Evolutionary conservation across 2,797 vertebrate species (phyloP).

Genomic region (Tokudaia tokunoshimensis): DNA sequence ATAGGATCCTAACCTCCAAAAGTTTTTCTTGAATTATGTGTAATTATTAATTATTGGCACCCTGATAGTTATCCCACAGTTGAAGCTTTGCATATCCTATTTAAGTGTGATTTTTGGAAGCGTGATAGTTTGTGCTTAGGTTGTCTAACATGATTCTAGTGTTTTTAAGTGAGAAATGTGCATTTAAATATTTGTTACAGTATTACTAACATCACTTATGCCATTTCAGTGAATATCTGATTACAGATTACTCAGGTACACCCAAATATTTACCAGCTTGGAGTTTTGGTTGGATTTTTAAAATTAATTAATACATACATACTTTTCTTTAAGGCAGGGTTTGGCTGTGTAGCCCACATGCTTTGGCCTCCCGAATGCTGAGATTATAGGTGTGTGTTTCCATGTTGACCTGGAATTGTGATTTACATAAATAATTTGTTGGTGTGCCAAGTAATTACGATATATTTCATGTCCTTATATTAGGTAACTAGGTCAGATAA

Average conservation of each 20-base stretch:
- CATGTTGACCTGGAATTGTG: conserved; percentile 44
- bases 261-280: conserved; percentile 36
- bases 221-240: conserved; percentile 43
- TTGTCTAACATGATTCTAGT: conserved; percentile 25
- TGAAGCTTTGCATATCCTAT: conserved; percentile 40
- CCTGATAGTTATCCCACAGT: conserved; percentile 52
- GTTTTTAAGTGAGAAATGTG: conserved; percentile 54
- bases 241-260: conserved; percentile 10
- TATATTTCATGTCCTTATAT: not conserved
- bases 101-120: conserved; percentile 59
- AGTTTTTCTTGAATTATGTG: conserved; percentile 57
- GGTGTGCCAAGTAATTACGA: conserved; percentile 32
- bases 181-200: conserved; percentile 53
- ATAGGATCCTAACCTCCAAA: conserved; percentile 36
- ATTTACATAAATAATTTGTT: conserved; percentile 57
- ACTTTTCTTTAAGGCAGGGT: not conserved
- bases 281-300: conserved; percentile 30
- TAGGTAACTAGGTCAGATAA: conserved; percentile 49
- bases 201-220: conserved; percentile 46
- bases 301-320: not conserved
- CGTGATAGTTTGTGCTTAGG: conserved; percentile 58
- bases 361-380: not conserved
- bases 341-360: not conserved
- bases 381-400: not conserved
- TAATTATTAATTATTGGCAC: conserved; percentile 64